These are phyloP conservation scores for Drosophila fuyamai DNA, from an alignment of 1,140 invertebrate species.

Conservation along the genomic window DNA sequence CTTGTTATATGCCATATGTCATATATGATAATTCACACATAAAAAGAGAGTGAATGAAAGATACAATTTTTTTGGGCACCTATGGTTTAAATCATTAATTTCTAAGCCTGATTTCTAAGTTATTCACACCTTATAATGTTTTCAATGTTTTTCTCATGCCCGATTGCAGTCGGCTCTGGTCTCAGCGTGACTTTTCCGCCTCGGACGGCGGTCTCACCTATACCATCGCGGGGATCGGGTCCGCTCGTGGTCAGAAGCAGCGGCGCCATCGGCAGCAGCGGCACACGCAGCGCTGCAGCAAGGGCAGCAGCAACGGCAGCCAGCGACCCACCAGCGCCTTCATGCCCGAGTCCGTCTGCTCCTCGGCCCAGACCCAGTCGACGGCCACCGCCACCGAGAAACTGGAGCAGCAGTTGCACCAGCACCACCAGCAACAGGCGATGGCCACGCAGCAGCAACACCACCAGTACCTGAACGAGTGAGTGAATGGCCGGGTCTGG, in stretches of 20 bases:
- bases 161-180: slow-evolving; percentile 60
- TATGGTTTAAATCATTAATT: too few species aligned
- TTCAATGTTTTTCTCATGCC: neutral
- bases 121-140: neutral
- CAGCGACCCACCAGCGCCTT: slow-evolving; percentile 69
- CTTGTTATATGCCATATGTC: neutral
- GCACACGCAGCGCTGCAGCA: slow-evolving; percentile 69
- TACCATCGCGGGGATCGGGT: slow-evolving; percentile 69
- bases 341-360: slow-evolving; percentile 77
- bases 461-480: slow-evolving; percentile 79
- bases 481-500: slow-evolving; percentile 37
- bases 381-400: slow-evolving; percentile 80
- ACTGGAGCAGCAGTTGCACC: slow-evolving; percentile 75
- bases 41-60: too few species aligned
- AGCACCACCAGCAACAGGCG: slow-evolving; percentile 76
- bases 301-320: slow-evolving; percentile 51
- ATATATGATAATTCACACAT: too few species aligned
- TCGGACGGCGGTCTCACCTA: slow-evolving; percentile 81
- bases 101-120: neutral
- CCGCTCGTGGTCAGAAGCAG: slow-evolving; percentile 61
- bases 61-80: too few species aligned
- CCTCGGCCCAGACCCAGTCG: slow-evolving; percentile 77
- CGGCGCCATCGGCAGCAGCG: slow-evolving; percentile 67
- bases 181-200: slow-evolving; percentile 78
- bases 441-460: slow-evolving; percentile 73